Conservation (phyloP, 2,113 vertebrate species). For the Psilopsiagon aurifrons region DNA sequence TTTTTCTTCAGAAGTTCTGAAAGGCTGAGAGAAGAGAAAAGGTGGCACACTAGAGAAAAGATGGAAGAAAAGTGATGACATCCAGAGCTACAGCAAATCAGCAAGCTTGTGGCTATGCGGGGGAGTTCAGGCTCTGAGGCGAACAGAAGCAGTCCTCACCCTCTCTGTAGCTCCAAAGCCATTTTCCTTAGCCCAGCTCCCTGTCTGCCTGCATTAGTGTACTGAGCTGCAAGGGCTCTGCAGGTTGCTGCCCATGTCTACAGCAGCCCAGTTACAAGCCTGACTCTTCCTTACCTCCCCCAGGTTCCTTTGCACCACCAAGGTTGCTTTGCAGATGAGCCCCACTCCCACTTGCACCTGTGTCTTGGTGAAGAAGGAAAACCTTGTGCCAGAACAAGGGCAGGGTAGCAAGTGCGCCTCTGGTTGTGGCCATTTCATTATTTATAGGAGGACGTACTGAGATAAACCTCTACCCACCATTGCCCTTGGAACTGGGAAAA, state of each 20-base stretch:
- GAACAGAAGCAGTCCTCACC: background rate
- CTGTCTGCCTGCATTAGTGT: background rate
- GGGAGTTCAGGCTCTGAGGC: background rate
- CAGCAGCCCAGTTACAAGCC: background rate
- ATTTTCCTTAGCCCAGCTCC: background rate
- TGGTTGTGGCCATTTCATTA: background rate
- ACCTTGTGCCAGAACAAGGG: background rate
- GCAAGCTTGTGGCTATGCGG: background rate
- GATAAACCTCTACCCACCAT: background rate
- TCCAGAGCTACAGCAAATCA: background rate
- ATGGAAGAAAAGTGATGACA: background rate
- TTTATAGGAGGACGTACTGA: background rate
- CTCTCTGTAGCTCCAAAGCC: background rate
- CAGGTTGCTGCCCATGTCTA: background rate
- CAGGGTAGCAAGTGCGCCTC: background rate
- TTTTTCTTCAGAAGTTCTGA: background rate
- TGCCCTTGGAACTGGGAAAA: background rate
- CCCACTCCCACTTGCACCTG: accelerated
- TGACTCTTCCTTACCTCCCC: background rate
- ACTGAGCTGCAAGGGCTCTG: background rate
- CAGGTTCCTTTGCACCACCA: background rate
- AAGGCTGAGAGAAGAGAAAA: background rate
- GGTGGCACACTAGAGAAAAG: background rate
- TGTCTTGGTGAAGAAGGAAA: background rate
- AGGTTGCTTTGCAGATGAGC: background rate